These are phyloP conservation scores for Mus pahari DNA, from an alignment of 2,113 vertebrate species.

Conservation along the genomic window DNA sequence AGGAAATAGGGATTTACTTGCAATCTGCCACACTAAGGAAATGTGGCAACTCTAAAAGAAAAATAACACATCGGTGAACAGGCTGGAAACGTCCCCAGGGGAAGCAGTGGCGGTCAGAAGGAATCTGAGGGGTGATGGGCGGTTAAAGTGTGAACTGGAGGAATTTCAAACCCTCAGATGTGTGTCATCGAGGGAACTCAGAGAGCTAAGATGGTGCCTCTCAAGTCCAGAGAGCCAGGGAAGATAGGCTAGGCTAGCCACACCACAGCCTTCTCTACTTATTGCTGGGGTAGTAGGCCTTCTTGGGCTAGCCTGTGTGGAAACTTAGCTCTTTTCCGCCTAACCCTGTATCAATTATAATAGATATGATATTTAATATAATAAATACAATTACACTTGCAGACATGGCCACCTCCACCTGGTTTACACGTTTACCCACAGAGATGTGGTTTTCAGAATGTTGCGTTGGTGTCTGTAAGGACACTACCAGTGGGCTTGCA, in stretches of 20 bases:
- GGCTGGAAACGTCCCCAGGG: not conserved
- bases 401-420: not conserved
- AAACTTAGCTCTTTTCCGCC: not conserved
- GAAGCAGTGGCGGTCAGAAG: not conserved
- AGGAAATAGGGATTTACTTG: not conserved
- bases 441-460: not conserved
- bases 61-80: not conserved
- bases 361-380: not conserved
- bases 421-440: not conserved
- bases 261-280: not conserved
- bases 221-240: not conserved
- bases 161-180: not conserved
- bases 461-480: not conserved
- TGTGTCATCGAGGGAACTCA: not conserved
- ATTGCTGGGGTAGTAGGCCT: too few species aligned
- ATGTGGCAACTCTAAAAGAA: not conserved
- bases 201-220: too few species aligned
- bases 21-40: not conserved
- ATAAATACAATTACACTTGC: not conserved
- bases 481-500: not conserved
- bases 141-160: not conserved
- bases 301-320: not conserved
- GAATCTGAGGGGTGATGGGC: accelerated
- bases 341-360: not conserved
- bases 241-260: not conserved